Evolutionary conservation across 2,888 invertebrate genomes (phyloP).

Genomic region (Pyrochroa serraticornis): DNA sequence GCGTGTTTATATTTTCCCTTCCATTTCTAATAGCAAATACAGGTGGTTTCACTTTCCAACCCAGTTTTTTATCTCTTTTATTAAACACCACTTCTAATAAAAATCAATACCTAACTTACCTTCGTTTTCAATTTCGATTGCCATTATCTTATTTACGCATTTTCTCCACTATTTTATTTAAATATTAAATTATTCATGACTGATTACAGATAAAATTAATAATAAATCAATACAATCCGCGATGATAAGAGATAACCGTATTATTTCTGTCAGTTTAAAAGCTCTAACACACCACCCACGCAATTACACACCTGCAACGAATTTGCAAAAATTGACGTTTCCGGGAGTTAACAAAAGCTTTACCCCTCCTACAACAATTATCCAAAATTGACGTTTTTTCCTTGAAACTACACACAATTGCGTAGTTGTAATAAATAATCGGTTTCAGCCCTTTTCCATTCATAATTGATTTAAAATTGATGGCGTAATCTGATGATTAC

Average conservation of each 20-base stretch:
- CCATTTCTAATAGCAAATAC: constrained; percentile 41
- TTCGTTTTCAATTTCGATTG: constrained; percentile 41
- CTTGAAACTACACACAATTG: too few species aligned
- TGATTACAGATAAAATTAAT: constrained; percentile 50
- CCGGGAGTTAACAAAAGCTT: too few species aligned
- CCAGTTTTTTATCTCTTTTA: constrained; percentile 38
- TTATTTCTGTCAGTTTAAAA: constrained; percentile 31
- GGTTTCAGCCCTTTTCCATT: constrained; percentile 1
- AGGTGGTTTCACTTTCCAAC: constrained; percentile 38
- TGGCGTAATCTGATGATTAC: constrained; percentile 14
- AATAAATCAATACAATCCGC: constrained; percentile 49
- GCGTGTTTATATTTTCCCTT: constrained; percentile 27
- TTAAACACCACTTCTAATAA: constrained; percentile 41
- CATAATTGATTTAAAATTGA: constrained; percentile 17
- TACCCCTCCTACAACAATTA: not conserved
- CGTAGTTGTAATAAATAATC: too few species aligned
- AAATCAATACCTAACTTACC: constrained; percentile 29
- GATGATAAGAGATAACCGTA: constrained; percentile 42
- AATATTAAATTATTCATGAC: constrained; percentile 47
- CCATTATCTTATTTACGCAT: constrained; percentile 42
- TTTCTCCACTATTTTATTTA: constrained; percentile 45
- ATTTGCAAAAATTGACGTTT: too few species aligned
- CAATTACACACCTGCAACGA: not conserved
- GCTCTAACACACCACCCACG: constrained; percentile 5
- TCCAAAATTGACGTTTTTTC: constrained; percentile 12